Percentiles rank a stretch among this genome's conserved stretches.
Conservation (phyloP, 2,888 invertebrate species). For the Trilocha varians region DNA sequence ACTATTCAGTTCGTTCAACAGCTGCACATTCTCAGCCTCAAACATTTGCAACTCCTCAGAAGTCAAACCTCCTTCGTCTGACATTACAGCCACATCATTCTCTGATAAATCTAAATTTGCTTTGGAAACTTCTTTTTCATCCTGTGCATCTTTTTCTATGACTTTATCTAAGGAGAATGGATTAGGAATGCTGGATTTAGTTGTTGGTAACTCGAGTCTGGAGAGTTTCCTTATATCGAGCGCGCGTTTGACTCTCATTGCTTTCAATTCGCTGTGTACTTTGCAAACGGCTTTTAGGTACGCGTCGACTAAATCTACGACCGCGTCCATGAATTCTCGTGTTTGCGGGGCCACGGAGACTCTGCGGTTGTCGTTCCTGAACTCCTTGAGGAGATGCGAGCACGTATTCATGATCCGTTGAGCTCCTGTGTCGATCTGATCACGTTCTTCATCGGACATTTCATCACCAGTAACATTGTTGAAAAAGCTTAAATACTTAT, state of each 20-base stretch:
- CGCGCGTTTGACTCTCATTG: conserved; percentile 87
- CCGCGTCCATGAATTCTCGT: conserved; percentile 83
- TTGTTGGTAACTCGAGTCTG: conserved; percentile 72
- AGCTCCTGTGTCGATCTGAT: conserved; percentile 89
- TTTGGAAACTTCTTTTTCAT: conserved; percentile 38
- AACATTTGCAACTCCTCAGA: conserved; percentile 94
- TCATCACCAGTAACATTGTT: conserved; percentile 79
- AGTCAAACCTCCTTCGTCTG: conserved; percentile 79
- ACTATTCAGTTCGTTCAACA: conserved; percentile 90
- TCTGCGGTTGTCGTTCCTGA: conserved; percentile 77
- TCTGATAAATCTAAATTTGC: conserved; percentile 50
- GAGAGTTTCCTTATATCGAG: conserved; percentile 87
- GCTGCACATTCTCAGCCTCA: conserved; percentile 90
- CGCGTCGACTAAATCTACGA: conserved; percentile 81
- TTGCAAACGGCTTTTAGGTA: conserved; percentile 91
- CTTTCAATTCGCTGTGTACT: conserved; percentile 90
- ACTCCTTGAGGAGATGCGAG: conserved; percentile 82
- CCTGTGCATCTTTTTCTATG: conserved; percentile 27
- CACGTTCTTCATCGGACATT: conserved; percentile 89
- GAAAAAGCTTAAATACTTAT: conserved; percentile 88
- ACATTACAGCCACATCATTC: conserved; percentile 58
- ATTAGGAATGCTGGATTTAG: conserved; percentile 42
- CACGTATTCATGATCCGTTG: conserved; percentile 89
- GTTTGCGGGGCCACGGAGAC: conserved; percentile 75
- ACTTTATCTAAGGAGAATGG: conserved; percentile 38